These are phyloP conservation scores for Diaphora mendica DNA, from an alignment of 2,888 invertebrate species.

Conservation along the genomic window DNA sequence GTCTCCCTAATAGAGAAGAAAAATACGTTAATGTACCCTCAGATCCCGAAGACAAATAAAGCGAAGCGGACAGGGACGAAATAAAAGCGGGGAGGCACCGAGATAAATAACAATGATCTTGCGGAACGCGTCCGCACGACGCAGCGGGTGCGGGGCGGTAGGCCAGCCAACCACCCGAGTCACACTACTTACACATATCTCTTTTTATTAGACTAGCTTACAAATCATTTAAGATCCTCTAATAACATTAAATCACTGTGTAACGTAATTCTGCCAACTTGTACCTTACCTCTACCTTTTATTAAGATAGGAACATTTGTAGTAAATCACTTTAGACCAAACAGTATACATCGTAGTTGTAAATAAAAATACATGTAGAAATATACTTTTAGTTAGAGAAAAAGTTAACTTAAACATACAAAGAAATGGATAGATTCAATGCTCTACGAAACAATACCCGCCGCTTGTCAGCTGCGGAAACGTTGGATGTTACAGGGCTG, in stretches of 20 bases:
- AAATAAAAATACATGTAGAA: constrained; percentile 41
- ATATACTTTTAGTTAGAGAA: constrained; percentile 38
- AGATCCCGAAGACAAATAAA: constrained; percentile 86
- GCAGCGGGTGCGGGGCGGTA: constrained; percentile 40
- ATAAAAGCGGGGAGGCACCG: constrained; percentile 80
- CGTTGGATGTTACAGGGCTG: constrained; percentile 59
- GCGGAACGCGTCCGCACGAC: constrained; percentile 60
- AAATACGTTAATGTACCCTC: constrained; percentile 86
- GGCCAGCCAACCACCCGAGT: constrained; percentile 40
- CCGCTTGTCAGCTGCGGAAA: constrained; percentile 60
- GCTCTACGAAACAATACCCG: constrained; percentile 64
- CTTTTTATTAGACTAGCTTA: constrained; percentile 62
- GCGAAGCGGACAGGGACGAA: constrained; percentile 80
- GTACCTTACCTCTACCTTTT: constrained; percentile 31
- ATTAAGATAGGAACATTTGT: constrained; percentile 40
- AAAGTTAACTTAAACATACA: constrained; percentile 51
- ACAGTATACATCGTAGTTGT: constrained; percentile 28
- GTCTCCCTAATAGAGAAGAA: constrained; percentile 85
- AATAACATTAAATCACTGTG: constrained; percentile 50
- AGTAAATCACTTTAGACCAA: constrained; percentile 42
- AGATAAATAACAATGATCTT: constrained; percentile 84
- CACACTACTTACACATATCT: constrained; percentile 70
- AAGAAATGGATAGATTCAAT: constrained; percentile 59
- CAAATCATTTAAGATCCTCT: constrained; percentile 55
- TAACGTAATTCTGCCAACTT: constrained; percentile 35